Percentiles rank a stretch among this genome's conserved stretches.
phyloP scores from a whole-genome alignment of 2,888 invertebrate genomes.

The Napeogenes inachia region DNA sequence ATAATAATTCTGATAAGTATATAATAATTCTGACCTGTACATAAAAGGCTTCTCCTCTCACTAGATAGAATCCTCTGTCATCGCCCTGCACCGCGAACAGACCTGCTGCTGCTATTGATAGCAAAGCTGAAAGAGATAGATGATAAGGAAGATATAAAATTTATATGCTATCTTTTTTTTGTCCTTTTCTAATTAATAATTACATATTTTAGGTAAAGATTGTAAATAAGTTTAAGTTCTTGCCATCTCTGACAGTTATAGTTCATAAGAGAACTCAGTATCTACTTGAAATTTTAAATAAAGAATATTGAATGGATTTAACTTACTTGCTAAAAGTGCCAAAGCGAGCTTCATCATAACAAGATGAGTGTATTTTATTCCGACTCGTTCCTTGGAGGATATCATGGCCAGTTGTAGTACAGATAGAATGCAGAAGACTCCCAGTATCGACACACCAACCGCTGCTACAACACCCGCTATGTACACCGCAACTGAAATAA shows the following conservation, averaged over 20 bases:
- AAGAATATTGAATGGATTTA: too few relatives aligned
- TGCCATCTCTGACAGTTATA: too few relatives aligned
- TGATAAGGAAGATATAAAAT: background rate
- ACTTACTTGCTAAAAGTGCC: slow-evolving; percentile 87
- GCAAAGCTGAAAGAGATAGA: slow-evolving; percentile 76
- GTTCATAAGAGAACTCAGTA: too few relatives aligned
- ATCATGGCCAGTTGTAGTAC: slow-evolving; percentile 92
- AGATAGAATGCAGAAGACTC: slow-evolving; percentile 86
- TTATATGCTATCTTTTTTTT: too few relatives aligned
- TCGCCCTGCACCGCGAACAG: slow-evolving; percentile 92
- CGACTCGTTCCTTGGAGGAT: slow-evolving; percentile 88
- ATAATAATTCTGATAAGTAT: background rate
- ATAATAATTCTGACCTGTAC: slow-evolving; percentile 81
- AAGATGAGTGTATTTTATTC: slow-evolving; percentile 85
- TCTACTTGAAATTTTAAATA: background rate
- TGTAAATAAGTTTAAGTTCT: too few relatives aligned
- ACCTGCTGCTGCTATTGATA: slow-evolving; percentile 88
- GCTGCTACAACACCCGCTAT: slow-evolving; percentile 88
- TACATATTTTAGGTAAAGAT: too few relatives aligned
- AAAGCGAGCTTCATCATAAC: slow-evolving; percentile 88
- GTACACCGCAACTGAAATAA: slow-evolving; percentile 84
- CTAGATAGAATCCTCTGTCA: slow-evolving; percentile 86
- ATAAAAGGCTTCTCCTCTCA: slow-evolving; percentile 90
- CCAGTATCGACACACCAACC: slow-evolving; percentile 84
- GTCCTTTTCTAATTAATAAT: too few relatives aligned